Conservation (phyloP, 2,797 vertebrate species). For the Rhinella marina region DNA sequence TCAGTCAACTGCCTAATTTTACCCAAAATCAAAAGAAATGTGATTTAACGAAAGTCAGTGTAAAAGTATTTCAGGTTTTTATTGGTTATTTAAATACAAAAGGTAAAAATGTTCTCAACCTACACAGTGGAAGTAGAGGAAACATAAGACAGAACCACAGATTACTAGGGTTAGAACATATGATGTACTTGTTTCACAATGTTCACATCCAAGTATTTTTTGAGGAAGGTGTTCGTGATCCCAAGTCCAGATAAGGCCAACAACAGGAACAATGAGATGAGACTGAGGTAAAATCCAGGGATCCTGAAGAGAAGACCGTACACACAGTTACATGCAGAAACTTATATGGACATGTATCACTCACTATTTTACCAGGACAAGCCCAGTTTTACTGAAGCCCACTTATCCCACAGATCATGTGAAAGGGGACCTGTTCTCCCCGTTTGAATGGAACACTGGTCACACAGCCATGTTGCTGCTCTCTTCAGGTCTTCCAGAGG, state of each 20-base stretch:
- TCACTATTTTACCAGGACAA: not conserved
- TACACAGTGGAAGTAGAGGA: not conserved
- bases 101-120: too few relatives aligned
- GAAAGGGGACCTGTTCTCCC: too few relatives aligned
- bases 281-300: constrained; percentile 45
- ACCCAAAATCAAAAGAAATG: too few relatives aligned
- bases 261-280: constrained; percentile 33
- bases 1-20: too few relatives aligned
- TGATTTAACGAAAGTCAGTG: not conserved
- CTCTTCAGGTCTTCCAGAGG: too few relatives aligned
- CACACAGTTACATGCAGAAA: not conserved
- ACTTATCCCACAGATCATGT: too few relatives aligned
- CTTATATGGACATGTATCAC: not conserved
- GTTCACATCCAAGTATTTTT: constrained; percentile 51
- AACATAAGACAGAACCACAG: not conserved
- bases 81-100: not conserved
- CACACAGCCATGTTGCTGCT: too few relatives aligned
- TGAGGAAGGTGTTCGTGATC: constrained; percentile 17
- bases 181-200: constrained; percentile 14
- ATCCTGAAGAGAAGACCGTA: constrained; percentile 20
- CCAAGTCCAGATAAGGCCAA: constrained; percentile 10
- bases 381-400: not conserved
- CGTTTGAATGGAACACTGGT: too few relatives aligned
- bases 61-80: not conserved
- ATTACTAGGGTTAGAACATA: not conserved